Conservation (phyloP, 2,888 invertebrate species). For the Drosophila atroscutellata region DNA sequence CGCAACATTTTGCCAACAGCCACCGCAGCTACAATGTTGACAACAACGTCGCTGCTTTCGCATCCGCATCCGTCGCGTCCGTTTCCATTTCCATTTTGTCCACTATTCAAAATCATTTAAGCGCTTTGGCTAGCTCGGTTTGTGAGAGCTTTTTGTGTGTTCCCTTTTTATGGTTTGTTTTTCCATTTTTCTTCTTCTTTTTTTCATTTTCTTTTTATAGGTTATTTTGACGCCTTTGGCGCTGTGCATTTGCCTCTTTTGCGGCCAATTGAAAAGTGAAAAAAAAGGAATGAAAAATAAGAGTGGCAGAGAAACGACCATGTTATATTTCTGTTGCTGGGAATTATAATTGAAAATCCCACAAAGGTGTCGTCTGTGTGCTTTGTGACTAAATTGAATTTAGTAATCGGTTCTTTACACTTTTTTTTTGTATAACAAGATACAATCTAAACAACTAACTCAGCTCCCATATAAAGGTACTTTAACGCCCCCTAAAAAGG, state of each 20-base stretch:
- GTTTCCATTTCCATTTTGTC: constrained; percentile 49
- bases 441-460: constrained; percentile 52
- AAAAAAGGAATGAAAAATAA: constrained; percentile 20
- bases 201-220: constrained; percentile 62
- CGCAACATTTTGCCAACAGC: constrained; percentile 57
- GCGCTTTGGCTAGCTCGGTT: constrained; percentile 62
- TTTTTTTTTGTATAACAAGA: constrained; percentile 28
- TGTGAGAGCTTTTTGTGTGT: constrained; percentile 28
- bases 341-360: constrained; percentile 77
- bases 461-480: constrained; percentile 3
- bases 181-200: constrained; percentile 28
- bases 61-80: constrained; percentile 38
- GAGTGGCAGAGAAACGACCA: constrained; percentile 31
- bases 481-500: neutral
- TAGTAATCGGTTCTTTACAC: constrained; percentile 70
- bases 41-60: constrained; percentile 44
- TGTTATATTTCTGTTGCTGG: constrained; percentile 69
- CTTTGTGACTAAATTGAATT: constrained; percentile 79
- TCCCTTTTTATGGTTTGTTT: constrained; percentile 21
- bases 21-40: constrained; percentile 75
- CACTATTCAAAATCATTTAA: constrained; percentile 78
- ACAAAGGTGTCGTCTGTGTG: constrained; percentile 75
- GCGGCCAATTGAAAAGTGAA: constrained; percentile 23
- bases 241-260: constrained; percentile 65
- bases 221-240: constrained; percentile 74